Percentiles rank a stretch among this genome's conserved stretches.
These are phyloP conservation scores for Xerus inauris DNA, from an alignment of 2,113 vertebrate genomes.

Conservation along the genomic window DNA sequence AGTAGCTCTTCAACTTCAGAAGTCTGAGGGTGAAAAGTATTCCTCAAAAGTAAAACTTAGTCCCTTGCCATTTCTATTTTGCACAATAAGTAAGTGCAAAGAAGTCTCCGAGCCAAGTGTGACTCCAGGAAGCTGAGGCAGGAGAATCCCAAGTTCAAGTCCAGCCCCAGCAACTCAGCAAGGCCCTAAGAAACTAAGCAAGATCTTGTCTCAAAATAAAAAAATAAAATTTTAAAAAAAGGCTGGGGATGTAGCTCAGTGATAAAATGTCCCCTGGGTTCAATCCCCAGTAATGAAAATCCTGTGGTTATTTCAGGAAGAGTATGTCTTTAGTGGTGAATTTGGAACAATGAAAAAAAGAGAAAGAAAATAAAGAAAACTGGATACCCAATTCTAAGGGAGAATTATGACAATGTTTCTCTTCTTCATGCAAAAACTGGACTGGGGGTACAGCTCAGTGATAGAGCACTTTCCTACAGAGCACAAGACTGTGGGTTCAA, in stretches of 20 bases:
- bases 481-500: neutral
- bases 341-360: neutral
- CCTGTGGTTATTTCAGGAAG: neutral
- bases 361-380: neutral
- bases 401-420: conserved; percentile 31
- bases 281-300: neutral
- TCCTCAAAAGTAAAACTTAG: conserved; percentile 55
- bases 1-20: conserved; percentile 7
- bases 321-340: conserved; percentile 41
- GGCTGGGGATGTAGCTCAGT: too few species aligned
- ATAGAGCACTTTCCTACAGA: neutral
- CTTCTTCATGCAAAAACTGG: conserved; percentile 55
- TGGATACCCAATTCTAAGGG: neutral
- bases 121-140: too few species aligned
- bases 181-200: too few species aligned
- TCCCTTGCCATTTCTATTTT: conserved; percentile 51
- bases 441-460: neutral
- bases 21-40: neutral
- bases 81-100: neutral
- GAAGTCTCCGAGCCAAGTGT: neutral
- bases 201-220: too few species aligned
- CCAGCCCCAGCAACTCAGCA: too few species aligned
- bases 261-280: too few species aligned
- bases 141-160: too few species aligned
- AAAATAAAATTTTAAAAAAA: too few species aligned